These are phyloP conservation scores for Drosophila percnosoma DNA, from an alignment of 2,888 invertebrate genomes.

Conservation along the genomic window DNA sequence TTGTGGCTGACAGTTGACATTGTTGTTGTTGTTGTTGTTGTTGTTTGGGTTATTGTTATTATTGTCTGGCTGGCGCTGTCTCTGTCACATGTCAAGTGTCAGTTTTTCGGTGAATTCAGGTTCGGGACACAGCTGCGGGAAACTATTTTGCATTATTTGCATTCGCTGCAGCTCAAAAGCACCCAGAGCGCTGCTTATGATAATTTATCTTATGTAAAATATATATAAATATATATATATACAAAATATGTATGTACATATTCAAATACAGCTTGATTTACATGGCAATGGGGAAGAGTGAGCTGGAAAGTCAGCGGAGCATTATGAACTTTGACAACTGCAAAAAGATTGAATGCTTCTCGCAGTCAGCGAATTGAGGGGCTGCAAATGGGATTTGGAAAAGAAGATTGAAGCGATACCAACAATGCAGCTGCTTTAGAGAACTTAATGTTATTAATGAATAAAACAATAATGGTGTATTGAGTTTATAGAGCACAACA, in stretches of 20 bases:
- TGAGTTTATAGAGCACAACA: not conserved
- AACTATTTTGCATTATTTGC: slow-evolving; percentile 68
- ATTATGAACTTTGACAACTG: slow-evolving; percentile 55
- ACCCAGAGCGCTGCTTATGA: slow-evolving; percentile 58
- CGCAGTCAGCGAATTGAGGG: slow-evolving; percentile 1
- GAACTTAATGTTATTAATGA: not conserved
- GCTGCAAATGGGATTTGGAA: slow-evolving; percentile 2
- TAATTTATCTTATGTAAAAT: slow-evolving; percentile 45
- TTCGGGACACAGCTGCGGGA: slow-evolving; percentile 52
- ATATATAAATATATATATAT: slow-evolving; percentile 13
- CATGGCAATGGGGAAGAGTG: slow-evolving; percentile 34
- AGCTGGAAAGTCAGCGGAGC: slow-evolving; percentile 4
- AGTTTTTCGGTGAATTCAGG: slow-evolving; percentile 43
- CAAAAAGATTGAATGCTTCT: slow-evolving; percentile 39
- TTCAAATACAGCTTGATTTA: slow-evolving; percentile 39
- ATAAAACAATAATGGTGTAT: not conserved
- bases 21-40: slow-evolving; percentile 16
- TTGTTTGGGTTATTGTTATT: slow-evolving; percentile 24
- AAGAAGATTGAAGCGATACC: slow-evolving; percentile 12
- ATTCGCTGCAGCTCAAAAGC: slow-evolving; percentile 35
- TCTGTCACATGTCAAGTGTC: slow-evolving; percentile 66
- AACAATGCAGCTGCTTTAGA: slow-evolving; percentile 7
- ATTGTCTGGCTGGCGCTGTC: slow-evolving; percentile 70
- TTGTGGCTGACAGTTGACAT: slow-evolving; percentile 24
- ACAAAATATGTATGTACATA: slow-evolving; percentile 19